phyloP scores from a whole-genome alignment of 2,888 invertebrate species.

The Frankliniella intonsa region DNA sequence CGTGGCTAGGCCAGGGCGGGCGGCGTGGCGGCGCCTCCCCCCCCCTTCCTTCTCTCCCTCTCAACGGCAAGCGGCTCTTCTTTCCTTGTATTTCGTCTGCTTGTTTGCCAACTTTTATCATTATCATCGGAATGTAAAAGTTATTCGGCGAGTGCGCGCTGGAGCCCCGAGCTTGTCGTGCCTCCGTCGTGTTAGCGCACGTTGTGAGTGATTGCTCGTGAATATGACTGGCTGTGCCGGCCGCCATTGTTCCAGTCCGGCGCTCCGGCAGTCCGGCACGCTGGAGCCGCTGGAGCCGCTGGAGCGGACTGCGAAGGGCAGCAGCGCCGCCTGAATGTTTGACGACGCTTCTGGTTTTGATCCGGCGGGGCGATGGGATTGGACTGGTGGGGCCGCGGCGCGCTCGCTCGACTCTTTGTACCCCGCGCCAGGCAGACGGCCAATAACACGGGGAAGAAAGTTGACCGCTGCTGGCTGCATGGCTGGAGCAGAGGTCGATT shows the following conservation, averaged over 20 bases:
- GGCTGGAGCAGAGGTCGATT: too few species aligned
- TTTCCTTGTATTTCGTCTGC: background rate
- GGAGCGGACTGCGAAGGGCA: background rate
- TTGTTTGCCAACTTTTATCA: slow-evolving; percentile 11
- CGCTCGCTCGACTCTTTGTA: too few species aligned
- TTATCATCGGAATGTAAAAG: background rate
- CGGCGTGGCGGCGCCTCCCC: too few species aligned
- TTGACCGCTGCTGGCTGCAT: too few species aligned
- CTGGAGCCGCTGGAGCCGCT: too few species aligned
- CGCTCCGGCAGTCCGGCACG: too few species aligned
- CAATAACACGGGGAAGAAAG: too few species aligned
- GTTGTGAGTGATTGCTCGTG: background rate
- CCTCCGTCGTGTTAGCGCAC: background rate
- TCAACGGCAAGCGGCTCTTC: background rate
- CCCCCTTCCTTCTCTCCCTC: too few species aligned
- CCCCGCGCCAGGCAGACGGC: too few species aligned
- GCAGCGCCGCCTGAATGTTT: background rate
- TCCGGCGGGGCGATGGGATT: background rate
- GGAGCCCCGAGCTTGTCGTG: background rate
- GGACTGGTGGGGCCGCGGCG: background rate
- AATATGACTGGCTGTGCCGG: background rate
- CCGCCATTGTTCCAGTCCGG: slow-evolving; percentile 1
- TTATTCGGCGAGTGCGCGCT: background rate
- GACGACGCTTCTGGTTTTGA: too few species aligned
- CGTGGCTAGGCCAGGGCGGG: background rate